Base-by-base conservation (phyloP, 2,797 vertebrate species). In the Lithobates sylvaticus region DNA sequence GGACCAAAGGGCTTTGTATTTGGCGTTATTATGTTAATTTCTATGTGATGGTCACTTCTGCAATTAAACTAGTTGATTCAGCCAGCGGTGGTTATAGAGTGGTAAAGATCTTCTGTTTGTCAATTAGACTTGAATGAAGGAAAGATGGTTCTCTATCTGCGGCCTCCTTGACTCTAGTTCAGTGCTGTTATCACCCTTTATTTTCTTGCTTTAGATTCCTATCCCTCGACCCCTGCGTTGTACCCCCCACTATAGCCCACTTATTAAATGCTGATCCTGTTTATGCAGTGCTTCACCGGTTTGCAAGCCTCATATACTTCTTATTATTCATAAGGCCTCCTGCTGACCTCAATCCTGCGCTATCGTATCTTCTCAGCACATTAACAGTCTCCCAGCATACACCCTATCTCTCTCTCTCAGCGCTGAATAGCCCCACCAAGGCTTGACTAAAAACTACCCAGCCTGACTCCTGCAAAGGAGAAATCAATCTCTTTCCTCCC, bases 401-500 rank as follows among this genome's bases (percentile, higher is more conserved):
- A 8, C 18, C 67, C 27, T 8, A 70, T 70, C 65, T 80, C 78
- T 70, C 65, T 80, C 78, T 6, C 65, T 70, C 39, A 44, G 71
- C 39, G n/a, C 67, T 54, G 67, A 80, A 50, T 32, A 34, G 78
- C 36, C 42, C 65, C 65, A 32, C 65, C 10, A 42, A 78, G 61
- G 5, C 50, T 61, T 67, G 42, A 44, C 42, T 75, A 50, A 50
- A 72, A 75, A 75, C 73, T 75, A 50, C 27, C 15, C 42, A 47
- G 42, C 10, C 73, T 50, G 76, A 50, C 42, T 69, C n/a, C 71
- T 69, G 42, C 27, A 79, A 79, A 42, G 65, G 67, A 80, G 44
- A 70, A 70, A 78, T 67, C 76, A 78, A 78, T 78, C 61, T 26
- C 26, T 10, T 78, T 78, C 76, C 32, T 78, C 34, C 76, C 13